A percentile compares a stretch with the other conserved stretches of the same genome.
Conservation (phyloP, 2,888 invertebrate species). For the Cheiracanthium punctorium region DNA sequence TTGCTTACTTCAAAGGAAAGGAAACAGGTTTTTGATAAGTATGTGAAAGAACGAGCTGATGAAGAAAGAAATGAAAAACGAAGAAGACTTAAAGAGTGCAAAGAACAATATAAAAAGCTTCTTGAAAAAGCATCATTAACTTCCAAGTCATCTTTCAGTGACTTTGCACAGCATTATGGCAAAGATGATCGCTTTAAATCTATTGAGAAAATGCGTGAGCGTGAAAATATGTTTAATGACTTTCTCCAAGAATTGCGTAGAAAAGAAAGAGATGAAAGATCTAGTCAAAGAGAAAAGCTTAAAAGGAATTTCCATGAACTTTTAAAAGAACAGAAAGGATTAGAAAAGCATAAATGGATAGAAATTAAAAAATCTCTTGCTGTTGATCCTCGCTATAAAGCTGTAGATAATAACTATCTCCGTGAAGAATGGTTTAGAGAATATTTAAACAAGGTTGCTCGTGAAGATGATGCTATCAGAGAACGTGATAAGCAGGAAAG, state of each 20-base stretch:
- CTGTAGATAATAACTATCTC: slow-evolving; percentile 89
- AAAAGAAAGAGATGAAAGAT: slow-evolving; percentile 96
- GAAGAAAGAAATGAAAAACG: slow-evolving; percentile 98
- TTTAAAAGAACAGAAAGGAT: slow-evolving; percentile 89
- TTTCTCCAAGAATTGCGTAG: slow-evolving; percentile 93
- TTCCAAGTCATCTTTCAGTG: slow-evolving; percentile 97
- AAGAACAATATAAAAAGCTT: slow-evolving; percentile 90
- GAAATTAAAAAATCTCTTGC: slow-evolving; percentile 96
- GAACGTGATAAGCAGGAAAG: slow-evolving; percentile 79
- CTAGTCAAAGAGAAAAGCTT: slow-evolving; percentile 90
- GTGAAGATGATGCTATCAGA: slow-evolving; percentile 77
- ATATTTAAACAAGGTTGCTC: slow-evolving; percentile 85
- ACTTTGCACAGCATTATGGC: slow-evolving; percentile 94
- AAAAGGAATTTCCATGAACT: slow-evolving; percentile 89
- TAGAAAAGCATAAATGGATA: slow-evolving; percentile 95
- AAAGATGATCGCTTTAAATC: slow-evolving; percentile 97
- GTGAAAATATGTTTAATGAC: slow-evolving; percentile 97
- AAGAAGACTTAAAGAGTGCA: slow-evolving; percentile 92
- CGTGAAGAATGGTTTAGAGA: slow-evolving; percentile 97
- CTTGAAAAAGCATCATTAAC: slow-evolving; percentile 93
- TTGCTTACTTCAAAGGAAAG: slow-evolving; percentile 96
- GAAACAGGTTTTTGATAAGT: slow-evolving; percentile 86
- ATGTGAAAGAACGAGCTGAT: slow-evolving; percentile 97
- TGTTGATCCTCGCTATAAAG: slow-evolving; percentile 90
- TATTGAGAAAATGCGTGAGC: slow-evolving; percentile 96